Evolutionary conservation across 2,113 vertebrate species (phyloP), one percentile per base, ranked within the genome.

Genomic region (Grantiella picta): DNA sequence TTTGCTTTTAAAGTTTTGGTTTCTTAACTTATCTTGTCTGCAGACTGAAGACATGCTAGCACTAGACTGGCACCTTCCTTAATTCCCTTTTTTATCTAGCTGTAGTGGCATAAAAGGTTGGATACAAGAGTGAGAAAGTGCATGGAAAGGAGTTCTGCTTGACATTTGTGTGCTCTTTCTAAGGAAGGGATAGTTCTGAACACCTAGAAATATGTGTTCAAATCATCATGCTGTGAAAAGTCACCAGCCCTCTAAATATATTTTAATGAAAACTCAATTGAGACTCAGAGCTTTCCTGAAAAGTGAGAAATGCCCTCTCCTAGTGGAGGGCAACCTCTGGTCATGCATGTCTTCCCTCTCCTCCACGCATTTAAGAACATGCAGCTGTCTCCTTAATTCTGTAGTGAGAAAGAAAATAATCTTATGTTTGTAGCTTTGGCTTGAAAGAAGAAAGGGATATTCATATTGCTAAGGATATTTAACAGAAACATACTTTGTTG

Each of bases 291-390:
- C 25, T 65, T 65, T 61, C 45, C 60, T 69, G 45, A 16, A 47
- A 60, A 66, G 40, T 0, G 0, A 36, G 10, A 73, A 44, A 15
- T 57, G n/a, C 15, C 31, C 24, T 94, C 22, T 64, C 24, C 11
- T 45, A 31, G 16, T 10, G 40, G 27, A 65, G 60, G 21, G 27
- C 27, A 82, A 15, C 42, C 0, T 0, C 59, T 83, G 45, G 12
- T 60, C 45, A 6, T 27, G 9, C 6, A 19, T 0, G 0, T 72
- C 24, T 83, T 86, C 38, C 7, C 16, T 66, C 22, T 70, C 24
- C 31, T 82, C 53, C 27, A 9, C 0, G 3, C 44, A 61, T 36
- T 53, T 44, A 61, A 38, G 35, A 91, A 56, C 23, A 5, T 56
- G 35, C 12, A 52, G 7, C n/a, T 47, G 4, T 60, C 59, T 53